phyloP scores from a whole-genome alignment of 2,797 vertebrate genomes.

The Sphenopsis melanotis region DNA sequence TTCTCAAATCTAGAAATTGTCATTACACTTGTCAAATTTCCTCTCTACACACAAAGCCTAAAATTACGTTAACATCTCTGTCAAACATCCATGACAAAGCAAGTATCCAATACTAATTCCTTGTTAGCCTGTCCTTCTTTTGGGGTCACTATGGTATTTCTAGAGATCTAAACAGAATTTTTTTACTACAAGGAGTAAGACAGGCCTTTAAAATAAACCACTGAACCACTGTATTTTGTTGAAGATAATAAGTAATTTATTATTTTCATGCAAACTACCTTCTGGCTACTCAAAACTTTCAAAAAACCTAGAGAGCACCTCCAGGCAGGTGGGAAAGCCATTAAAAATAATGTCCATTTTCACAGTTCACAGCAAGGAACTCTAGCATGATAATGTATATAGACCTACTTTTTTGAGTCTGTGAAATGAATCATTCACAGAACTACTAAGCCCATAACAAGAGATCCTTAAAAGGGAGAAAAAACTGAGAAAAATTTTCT shows the following conservation, averaged over 20 bases:
- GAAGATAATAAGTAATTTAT: not conserved
- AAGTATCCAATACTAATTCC: not conserved
- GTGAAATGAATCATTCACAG: not conserved
- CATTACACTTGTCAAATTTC: not conserved
- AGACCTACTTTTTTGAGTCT: not conserved
- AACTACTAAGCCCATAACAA: not conserved
- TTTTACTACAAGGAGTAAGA: not conserved
- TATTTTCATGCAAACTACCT: not conserved
- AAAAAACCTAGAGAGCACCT: not conserved
- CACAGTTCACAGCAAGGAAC: not conserved
- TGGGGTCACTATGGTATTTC: not conserved
- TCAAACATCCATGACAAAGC: not conserved
- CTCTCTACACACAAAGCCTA: not conserved
- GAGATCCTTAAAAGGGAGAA: not conserved
- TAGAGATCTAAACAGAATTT: not conserved
- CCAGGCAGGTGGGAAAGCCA: not conserved
- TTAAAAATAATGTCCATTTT: not conserved
- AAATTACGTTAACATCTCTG: not conserved
- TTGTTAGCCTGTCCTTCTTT: not conserved
- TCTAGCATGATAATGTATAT: accelerated
- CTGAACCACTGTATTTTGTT: not conserved
- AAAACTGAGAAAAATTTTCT: not conserved
- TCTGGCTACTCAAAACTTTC: not conserved
- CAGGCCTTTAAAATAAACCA: not conserved
- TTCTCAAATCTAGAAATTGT: not conserved